Base-by-base conservation (phyloP, 2,888 invertebrate species). In the Magallana nippona region DNA sequence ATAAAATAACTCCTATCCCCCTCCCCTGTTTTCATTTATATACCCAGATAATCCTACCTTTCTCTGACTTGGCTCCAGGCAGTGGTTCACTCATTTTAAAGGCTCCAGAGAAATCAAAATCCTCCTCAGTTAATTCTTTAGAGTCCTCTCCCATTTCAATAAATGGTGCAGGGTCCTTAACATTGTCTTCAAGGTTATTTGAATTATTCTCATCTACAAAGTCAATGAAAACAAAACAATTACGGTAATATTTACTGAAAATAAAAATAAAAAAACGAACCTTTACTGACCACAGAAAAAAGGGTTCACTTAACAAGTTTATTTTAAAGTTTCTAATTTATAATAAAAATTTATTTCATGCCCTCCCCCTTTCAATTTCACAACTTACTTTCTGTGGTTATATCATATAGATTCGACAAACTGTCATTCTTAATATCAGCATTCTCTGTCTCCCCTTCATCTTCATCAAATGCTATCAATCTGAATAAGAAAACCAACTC, bases 121-220 rank as follows among this genome's bases (percentile, higher is more conserved):
- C 88, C 63, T 88, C 87, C 44, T 88, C 87, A n/a, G 86, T 81
- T 27, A 87, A 84, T 82, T 89, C 89, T 55, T 83, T 86, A 17
- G 89, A 90, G 10, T 92, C 91, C 17, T 91, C 91, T 11, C 88
- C 91, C 85, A 92, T 92, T 82, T 92, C 93, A 82, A 93, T 90
- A 86, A 93, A 91, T 5, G 90, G 89, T 15, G 89, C 87, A 78
- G 88, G 86, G 10, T 87, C 88, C 44, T 85, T 83, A 15, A 17
- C 71, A 27, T 32, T 71, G 71, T 71, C 32, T 11, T 32, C 71
- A 71, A 71, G 32, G 71, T 71, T 32, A 71, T 22, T 71, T 22
- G 71, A 71, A 71, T 71, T 71, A 32, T 71, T 71, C 32, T 71
- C 27, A 71, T 27, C 71, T 71, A 32, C 13, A 63, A 27, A 63